phyloP scores from a whole-genome alignment of 2,113 vertebrate genomes.

The Pangasianodon gigas region DNA sequence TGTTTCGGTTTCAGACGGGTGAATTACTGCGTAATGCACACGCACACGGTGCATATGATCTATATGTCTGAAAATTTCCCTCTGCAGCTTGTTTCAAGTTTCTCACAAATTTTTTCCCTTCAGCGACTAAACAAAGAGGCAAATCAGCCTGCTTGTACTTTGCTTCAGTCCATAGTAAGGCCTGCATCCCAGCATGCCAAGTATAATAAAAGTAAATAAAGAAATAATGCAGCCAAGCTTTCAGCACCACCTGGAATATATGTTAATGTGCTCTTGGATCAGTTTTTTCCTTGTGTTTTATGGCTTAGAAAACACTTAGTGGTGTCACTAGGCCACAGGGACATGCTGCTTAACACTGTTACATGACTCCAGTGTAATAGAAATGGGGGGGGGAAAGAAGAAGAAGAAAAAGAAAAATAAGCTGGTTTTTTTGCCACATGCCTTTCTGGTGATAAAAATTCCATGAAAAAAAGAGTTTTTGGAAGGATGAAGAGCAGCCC shows the following conservation, averaged over 20 bases:
- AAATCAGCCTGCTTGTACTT: conserved; percentile 39
- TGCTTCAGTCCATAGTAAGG: conserved; percentile 33
- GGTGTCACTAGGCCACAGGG: conserved; percentile 49
- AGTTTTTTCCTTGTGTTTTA: conserved; percentile 45
- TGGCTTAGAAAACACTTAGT: conserved; percentile 42
- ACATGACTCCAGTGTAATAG: conserved; percentile 25
- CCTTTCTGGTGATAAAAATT: conserved; percentile 14
- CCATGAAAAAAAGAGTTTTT: conserved; percentile 10
- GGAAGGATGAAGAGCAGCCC: conserved; percentile 21
- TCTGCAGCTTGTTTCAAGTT: conserved; percentile 19
- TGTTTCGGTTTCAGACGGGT: not conserved
- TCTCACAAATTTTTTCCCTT: conserved; percentile 40
- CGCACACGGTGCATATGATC: conserved; percentile 19
- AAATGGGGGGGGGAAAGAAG: not conserved
- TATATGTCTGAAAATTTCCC: conserved; percentile 32
- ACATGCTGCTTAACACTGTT: conserved; percentile 30
- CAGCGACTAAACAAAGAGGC: conserved; percentile 40
- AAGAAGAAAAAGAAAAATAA: not conserved
- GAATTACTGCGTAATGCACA: conserved; percentile 28
- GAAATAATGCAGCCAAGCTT: conserved; percentile 49
- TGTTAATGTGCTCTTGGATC: conserved; percentile 50
- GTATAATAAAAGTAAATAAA: conserved; percentile 59
- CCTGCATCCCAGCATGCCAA: conserved; percentile 43
- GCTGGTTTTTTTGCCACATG: not conserved
- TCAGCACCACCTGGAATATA: conserved; percentile 55